A percentile compares a stretch with the other conserved stretches of the same genome.
Conservation (phyloP, 1,140 invertebrate genomes). For the Antheraea mylitta region DNA sequence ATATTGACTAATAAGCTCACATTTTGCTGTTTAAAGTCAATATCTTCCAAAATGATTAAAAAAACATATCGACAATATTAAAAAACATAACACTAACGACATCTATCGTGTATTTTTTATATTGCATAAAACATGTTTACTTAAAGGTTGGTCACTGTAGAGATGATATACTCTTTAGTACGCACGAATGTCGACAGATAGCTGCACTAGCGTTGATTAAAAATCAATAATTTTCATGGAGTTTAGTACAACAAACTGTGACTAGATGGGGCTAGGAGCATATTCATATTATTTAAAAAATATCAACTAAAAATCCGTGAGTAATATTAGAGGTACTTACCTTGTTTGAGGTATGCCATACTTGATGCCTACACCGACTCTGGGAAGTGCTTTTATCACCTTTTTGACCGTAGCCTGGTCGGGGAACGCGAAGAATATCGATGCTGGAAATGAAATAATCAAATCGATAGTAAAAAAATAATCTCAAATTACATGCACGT, state of each 20-base stretch:
- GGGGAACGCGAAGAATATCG: slow-evolving; percentile 98
- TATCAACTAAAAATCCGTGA: not conserved
- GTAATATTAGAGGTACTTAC: slow-evolving; percentile 75
- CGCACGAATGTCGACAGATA: not conserved
- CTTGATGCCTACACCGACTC: slow-evolving; percentile 99
- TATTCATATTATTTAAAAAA: not conserved
- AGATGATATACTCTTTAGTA: not conserved
- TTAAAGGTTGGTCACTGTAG: too few relatives aligned
- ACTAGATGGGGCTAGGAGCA: not conserved
- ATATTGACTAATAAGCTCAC: too few relatives aligned
- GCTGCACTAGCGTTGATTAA: not conserved
- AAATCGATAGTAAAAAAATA: not conserved
- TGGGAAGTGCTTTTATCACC: slow-evolving; percentile 97
- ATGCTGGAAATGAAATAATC: slow-evolving; percentile 84
- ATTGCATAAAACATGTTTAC: too few relatives aligned
- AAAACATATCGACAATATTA: too few relatives aligned
- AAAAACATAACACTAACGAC: not conserved
- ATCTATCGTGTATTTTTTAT: not conserved
- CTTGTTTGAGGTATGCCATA: slow-evolving; percentile 99
- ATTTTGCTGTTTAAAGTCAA: too few relatives aligned
- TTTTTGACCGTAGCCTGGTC: slow-evolving; percentile 98
- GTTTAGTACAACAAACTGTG: not conserved
- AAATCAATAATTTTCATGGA: not conserved
- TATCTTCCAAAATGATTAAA: too few relatives aligned
- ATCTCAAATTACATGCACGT: too few relatives aligned